Base-by-base conservation (phyloP, 2,888 invertebrate genomes). In the Agriopis leucophaearia region DNA sequence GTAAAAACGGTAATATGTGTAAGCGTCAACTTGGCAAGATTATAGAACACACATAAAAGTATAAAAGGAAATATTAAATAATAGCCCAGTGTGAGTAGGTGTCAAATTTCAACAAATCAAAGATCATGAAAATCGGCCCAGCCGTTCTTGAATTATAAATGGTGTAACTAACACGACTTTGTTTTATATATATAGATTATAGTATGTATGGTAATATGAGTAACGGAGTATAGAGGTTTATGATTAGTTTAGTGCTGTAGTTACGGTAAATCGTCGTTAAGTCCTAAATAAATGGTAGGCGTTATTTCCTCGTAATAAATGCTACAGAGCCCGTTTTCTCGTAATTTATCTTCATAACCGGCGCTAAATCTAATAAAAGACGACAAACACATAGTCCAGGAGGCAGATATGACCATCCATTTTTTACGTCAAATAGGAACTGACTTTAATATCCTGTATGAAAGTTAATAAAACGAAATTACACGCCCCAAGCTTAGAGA, bases 401-500 rank as follows among this genome's bases (percentile, higher is more conserved):
- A 66, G 66, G 48, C 66, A 58, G 67, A 69, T 72, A 70, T 72
- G 66, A 68, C 69, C 66, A 63, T 59, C 72, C 58, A 70, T 71
- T 70, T 65, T 74, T 70, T 74, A 77, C 75, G 78, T 80, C 77
- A 74, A 76, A 80, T 75, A 72, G 71, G 66, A 62, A 69, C 67
- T 72, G 75, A 76, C 77, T 81, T 79, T 82, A 85, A 81, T 82
- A 82, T 81, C 81, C 77, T 80, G 78, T 76, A 79, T 75, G 81
- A 71, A 83, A 88, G 83, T 89, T 89, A 88, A 90, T 90, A 89
- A 88, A 89, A 87, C 81, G 83, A 83, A 87, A 89, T 89, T 84
- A 86, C 87, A 73, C 81, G 79, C 74, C 73, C 73, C 69, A 71
- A 74, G 84, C 85, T 85, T 78, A 82, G 76, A 67, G 74, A 72